phyloP scores from a whole-genome alignment of 2,797 vertebrate genomes.

The Brachyrhaphis roseni region DNA sequence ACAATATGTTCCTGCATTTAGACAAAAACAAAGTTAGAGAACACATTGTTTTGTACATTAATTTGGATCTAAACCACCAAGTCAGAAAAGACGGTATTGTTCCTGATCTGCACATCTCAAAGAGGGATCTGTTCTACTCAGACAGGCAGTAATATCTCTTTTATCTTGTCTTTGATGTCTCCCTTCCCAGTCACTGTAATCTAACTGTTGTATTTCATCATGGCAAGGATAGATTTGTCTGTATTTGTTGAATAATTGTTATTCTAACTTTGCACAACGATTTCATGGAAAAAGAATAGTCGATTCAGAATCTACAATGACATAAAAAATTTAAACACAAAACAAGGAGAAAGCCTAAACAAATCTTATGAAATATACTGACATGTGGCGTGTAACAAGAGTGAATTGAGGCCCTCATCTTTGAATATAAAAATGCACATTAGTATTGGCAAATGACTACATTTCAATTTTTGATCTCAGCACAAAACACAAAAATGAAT shows the following conservation, averaged over 20 bases:
- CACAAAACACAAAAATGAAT: slow-evolving; percentile 2
- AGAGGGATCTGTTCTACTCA: slow-evolving; percentile 25
- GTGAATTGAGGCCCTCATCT: slow-evolving; percentile 18
- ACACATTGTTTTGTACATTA: not conserved
- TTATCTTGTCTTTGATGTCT: slow-evolving; percentile 50
- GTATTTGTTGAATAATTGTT: slow-evolving; percentile 30
- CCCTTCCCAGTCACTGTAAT: slow-evolving; percentile 33
- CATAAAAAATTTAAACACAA: slow-evolving; percentile 3
- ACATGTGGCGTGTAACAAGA: slow-evolving; percentile 26
- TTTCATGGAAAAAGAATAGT: slow-evolving; percentile 46
- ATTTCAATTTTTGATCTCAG: not conserved
- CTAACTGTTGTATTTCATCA: slow-evolving; percentile 31
- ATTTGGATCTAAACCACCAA: slow-evolving; percentile 5
- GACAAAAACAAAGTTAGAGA: not conserved
- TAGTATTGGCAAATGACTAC: not conserved
- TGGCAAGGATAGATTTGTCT: slow-evolving; percentile 33
- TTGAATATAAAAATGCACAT: slow-evolving; percentile 7
- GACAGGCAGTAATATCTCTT: slow-evolving; percentile 29
- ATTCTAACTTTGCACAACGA: slow-evolving; percentile 43
- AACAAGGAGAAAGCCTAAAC: slow-evolving; percentile 4
- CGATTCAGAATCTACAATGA: slow-evolving; percentile 22
- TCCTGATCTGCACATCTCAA: slow-evolving; percentile 32
- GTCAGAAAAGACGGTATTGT: slow-evolving; percentile 20
- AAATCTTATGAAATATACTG: slow-evolving; percentile 34
- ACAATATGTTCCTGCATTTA: slow-evolving; percentile 1